Evolutionary conservation across 2,888 invertebrate species (phyloP).

Genomic region (Vannuccia rotundouncinata): DNA sequence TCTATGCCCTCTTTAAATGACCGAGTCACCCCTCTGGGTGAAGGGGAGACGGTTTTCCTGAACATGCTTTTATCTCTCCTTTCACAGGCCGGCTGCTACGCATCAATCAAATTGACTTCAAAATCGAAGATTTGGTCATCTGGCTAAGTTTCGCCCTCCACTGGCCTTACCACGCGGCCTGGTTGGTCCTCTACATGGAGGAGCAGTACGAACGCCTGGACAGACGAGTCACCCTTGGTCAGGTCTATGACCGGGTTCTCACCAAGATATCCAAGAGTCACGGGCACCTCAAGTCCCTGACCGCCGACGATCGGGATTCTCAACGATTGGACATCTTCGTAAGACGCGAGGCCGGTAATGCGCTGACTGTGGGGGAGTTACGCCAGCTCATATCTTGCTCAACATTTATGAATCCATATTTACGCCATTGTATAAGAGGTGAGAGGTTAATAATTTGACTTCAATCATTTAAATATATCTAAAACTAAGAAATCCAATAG

Average conservation of each 20-base stretch:
- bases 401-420: slow-evolving; percentile 17
- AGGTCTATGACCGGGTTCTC: slow-evolving; percentile 1
- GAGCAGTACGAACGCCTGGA: background rate
- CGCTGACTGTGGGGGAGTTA: background rate
- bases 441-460: too few species aligned
- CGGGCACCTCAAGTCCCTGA: background rate
- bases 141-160: background rate
- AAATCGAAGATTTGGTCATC: background rate
- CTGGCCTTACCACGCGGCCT: slow-evolving; percentile 1
- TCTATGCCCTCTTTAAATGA: too few species aligned
- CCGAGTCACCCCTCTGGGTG: too few species aligned
- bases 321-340: background rate
- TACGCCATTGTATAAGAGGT: background rate
- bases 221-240: background rate
- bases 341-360: background rate
- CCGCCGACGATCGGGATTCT: background rate
- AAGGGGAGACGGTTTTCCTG: too few species aligned
- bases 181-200: background rate
- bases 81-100: background rate
- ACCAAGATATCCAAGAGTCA: background rate
- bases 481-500: too few species aligned
- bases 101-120: slow-evolving; percentile 6
- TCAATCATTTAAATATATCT: too few species aligned
- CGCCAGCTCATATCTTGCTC: background rate
- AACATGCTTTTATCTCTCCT: background rate